These are phyloP conservation scores for Xenopus petersii DNA, from an alignment of 2,797 vertebrate species.

Conservation along the genomic window DNA sequence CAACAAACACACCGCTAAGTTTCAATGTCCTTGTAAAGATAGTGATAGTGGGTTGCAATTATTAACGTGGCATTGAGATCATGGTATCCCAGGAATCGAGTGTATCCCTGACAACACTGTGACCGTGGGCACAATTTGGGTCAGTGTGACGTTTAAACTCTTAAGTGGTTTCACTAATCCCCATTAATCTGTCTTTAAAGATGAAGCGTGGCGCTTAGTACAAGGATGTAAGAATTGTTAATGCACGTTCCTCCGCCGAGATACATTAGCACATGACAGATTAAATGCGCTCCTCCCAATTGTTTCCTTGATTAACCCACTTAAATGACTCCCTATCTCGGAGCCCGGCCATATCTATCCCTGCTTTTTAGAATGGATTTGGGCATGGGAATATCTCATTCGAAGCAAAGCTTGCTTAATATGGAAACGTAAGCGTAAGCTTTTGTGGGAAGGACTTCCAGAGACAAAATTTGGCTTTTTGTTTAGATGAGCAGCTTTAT, in stretches of 20 bases:
- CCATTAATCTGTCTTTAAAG: constrained; percentile 76
- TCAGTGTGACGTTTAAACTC: constrained; percentile 75
- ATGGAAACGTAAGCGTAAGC: no score
- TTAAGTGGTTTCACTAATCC: constrained; percentile 77
- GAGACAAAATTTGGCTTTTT: no score
- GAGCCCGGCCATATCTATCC: no score
- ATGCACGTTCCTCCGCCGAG: constrained; percentile 59
- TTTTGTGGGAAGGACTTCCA: no score
- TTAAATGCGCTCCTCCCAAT: constrained; percentile 48
- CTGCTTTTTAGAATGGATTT: no score
- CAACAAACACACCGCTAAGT: no score
- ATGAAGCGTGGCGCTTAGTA: constrained; percentile 68
- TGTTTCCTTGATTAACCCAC: constrained; percentile 50
- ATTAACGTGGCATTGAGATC: not conserved
- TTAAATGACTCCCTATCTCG: constrained; percentile 2
- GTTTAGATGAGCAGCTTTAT: no score
- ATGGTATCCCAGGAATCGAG: no score
- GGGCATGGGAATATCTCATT: no score
- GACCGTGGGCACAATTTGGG: constrained; percentile 66
- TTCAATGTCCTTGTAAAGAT: no score
- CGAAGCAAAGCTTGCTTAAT: no score
- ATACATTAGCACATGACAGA: constrained; percentile 55
- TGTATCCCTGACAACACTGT: not conserved
- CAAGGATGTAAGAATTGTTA: constrained; percentile 66
- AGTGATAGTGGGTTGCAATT: no score